phyloP scores from a whole-genome alignment of 2,797 vertebrate species.

The Notolabrus celidotus region DNA sequence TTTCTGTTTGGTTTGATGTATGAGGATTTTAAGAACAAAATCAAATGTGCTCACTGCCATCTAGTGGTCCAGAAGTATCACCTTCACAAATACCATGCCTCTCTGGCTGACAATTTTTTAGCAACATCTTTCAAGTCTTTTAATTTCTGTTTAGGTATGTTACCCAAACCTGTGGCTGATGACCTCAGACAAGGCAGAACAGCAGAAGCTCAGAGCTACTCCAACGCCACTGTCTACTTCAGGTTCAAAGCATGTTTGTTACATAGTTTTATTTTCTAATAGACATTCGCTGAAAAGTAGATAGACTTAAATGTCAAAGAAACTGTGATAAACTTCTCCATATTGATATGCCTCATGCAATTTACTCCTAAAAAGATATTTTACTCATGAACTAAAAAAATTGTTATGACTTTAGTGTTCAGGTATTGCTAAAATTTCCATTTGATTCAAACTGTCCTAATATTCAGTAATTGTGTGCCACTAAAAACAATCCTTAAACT shows the following conservation, averaged over 20 bases:
- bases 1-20: no score
- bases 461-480: neutral
- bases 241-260: conserved; percentile 62
- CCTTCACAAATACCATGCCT: neutral
- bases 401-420: neutral
- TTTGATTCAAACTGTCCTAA: neutral
- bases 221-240: conserved; percentile 85
- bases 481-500: neutral
- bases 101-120: neutral
- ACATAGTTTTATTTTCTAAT: neutral
- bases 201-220: conserved; percentile 81
- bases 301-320: neutral
- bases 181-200: conserved; percentile 82
- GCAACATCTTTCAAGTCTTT: neutral
- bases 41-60: conserved; percentile 31
- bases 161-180: conserved; percentile 85
- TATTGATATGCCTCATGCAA: neutral
- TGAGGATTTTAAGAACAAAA: neutral
- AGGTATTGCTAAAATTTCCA: neutral
- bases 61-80: conserved; percentile 52
- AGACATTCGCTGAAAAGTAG: neutral
- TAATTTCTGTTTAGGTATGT: conserved; percentile 78
- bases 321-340: neutral
- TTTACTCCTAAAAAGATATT: neutral
- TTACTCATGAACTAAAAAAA: neutral